These are phyloP conservation scores for Furcifer pardalis DNA, from an alignment of 2,797 vertebrate species.

Conservation along the genomic window DNA sequence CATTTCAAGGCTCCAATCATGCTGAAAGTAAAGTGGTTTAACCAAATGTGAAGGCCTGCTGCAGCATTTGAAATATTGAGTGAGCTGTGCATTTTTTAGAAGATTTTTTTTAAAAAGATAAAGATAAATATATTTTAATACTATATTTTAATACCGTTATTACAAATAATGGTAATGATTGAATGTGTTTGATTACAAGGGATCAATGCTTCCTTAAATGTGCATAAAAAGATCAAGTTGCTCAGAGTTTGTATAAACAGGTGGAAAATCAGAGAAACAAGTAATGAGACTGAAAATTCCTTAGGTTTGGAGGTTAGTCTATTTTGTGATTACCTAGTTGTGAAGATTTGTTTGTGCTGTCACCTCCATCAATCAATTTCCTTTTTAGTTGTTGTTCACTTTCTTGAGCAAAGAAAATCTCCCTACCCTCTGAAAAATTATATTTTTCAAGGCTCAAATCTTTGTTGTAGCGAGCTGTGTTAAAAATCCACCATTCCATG, in stretches of 20 bases:
- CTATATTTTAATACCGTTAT: background rate
- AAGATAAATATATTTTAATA: background rate
- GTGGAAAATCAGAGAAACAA: background rate
- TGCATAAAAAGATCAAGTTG: background rate
- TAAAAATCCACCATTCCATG: no score
- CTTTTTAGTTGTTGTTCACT: no score
- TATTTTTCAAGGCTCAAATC: no score
- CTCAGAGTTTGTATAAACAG: background rate
- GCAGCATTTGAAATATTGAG: slow-evolving; percentile 71
- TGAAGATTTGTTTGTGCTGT: background rate
- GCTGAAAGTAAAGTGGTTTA: slow-evolving; percentile 79
- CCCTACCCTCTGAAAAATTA: no score
- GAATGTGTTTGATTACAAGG: slow-evolving; percentile 28
- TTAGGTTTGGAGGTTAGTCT: background rate
- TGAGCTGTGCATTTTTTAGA: slow-evolving; percentile 60
- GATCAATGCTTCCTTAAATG: slow-evolving; percentile 8
- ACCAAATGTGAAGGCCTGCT: slow-evolving; percentile 75
- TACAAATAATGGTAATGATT: slow-evolving; percentile 16
- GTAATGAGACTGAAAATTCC: background rate
- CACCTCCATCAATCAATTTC: background rate
- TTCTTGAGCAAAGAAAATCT: no score
- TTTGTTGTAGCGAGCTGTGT: no score
- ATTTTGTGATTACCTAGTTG: background rate
- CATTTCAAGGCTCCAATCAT: slow-evolving; percentile 80
- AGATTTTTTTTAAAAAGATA: slow-evolving; percentile 18